Evolutionary conservation across 2,888 invertebrate genomes (phyloP).

Genomic region (Calameuta idolon): DNA sequence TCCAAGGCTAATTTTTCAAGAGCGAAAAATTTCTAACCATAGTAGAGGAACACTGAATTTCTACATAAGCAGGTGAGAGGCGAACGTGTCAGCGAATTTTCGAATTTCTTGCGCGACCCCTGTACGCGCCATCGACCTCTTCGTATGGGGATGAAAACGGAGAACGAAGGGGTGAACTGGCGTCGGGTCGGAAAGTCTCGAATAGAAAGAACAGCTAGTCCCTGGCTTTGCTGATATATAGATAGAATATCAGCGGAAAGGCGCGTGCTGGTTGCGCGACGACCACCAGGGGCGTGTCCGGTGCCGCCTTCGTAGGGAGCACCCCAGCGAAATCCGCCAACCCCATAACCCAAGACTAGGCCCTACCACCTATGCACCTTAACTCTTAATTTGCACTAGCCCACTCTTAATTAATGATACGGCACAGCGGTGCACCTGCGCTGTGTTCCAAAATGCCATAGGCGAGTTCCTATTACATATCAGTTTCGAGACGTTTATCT

Average conservation of each 20-base stretch:
- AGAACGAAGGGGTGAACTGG: constrained; percentile 21
- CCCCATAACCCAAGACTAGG: constrained; percentile 44
- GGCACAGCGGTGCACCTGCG: constrained; percentile 44
- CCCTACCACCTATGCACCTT: constrained; percentile 53
- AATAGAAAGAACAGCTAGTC: constrained; percentile 45
- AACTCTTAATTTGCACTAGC: constrained; percentile 55
- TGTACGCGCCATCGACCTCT: background rate
- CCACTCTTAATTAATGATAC: constrained; percentile 55
- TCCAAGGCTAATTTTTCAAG: background rate
- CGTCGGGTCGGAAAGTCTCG: constrained; percentile 41
- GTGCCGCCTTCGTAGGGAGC: constrained; percentile 59
- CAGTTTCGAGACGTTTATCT: constrained; percentile 13
- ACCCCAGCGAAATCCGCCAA: constrained; percentile 53
- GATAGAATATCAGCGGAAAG: constrained; percentile 47
- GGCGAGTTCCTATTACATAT: background rate
- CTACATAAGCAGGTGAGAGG: background rate
- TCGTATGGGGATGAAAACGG: background rate
- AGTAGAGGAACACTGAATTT: background rate
- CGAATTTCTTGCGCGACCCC: background rate
- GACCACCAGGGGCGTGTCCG: constrained; percentile 63
- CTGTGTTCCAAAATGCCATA: constrained; percentile 23
- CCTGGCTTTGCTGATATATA: constrained; percentile 47
- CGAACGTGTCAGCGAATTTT: background rate
- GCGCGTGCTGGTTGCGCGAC: constrained; percentile 62
- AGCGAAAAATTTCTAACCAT: background rate